Evolutionary conservation across 2,113 vertebrate species (phyloP).

Genomic region (Lipophrys pholis): DNA sequence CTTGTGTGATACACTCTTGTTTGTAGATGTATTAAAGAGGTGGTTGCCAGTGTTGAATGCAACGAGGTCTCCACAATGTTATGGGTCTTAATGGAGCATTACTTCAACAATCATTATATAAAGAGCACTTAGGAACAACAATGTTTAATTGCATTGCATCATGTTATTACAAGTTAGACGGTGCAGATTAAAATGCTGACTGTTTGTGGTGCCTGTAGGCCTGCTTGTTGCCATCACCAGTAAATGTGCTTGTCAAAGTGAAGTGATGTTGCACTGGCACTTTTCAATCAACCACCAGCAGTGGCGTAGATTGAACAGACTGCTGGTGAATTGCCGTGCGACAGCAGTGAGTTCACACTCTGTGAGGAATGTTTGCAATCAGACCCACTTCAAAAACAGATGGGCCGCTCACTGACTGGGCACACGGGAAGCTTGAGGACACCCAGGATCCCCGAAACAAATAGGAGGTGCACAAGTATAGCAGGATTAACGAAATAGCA

Average conservation of each 20-base stretch:
- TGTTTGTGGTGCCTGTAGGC: slow-evolving; percentile 11
- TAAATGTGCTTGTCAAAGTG: slow-evolving; percentile 54
- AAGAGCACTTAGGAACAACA: not conserved
- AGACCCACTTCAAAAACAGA: slow-evolving; percentile 70
- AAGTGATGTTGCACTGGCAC: slow-evolving; percentile 42
- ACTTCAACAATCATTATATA: not conserved
- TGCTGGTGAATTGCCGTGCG: slow-evolving; percentile 56
- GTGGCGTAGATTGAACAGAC: slow-evolving; percentile 67
- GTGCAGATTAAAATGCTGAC: slow-evolving; percentile 1
- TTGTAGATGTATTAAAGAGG: slow-evolving; percentile 1
- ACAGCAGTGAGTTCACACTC: slow-evolving; percentile 63
- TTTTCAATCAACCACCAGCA: slow-evolving; percentile 68
- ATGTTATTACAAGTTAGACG: slow-evolving; percentile 9
- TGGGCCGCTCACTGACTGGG: slow-evolving; percentile 59
- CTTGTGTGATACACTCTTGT: not conserved
- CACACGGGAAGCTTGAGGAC: slow-evolving; percentile 46
- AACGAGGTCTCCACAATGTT: not conserved
- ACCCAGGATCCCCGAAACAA: slow-evolving; percentile 46
- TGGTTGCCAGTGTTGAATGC: not conserved
- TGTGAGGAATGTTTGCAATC: slow-evolving; percentile 70
- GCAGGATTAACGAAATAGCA: slow-evolving; percentile 12
- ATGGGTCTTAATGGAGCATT: not conserved
- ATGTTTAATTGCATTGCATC: not conserved
- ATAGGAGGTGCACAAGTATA: slow-evolving; percentile 5
- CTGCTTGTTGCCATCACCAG: not conserved